Conservation (phyloP, 2,113 vertebrate genomes). For the Bujurquina vittata region DNA sequence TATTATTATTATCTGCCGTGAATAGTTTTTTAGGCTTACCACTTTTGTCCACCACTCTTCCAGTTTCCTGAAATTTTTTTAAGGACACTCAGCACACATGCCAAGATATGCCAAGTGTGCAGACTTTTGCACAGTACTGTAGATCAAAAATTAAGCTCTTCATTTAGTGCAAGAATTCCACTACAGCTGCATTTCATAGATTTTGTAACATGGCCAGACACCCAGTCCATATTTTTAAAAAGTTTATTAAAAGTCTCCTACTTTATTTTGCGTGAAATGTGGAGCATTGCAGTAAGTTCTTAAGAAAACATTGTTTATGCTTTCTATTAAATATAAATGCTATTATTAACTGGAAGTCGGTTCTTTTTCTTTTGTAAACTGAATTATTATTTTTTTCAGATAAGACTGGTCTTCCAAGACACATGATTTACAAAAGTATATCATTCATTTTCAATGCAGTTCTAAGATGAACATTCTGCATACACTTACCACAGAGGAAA, state of each 20-base stretch:
- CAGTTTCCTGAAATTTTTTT: too few species aligned
- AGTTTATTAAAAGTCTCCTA: not conserved
- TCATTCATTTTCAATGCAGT: conserved; percentile 48
- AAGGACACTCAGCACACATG: too few species aligned
- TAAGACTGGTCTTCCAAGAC: not conserved
- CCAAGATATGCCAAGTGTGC: too few species aligned
- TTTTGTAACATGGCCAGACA: not conserved
- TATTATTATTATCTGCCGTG: too few species aligned
- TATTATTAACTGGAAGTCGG: not conserved
- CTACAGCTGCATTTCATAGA: not conserved
- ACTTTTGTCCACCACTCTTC: too few species aligned
- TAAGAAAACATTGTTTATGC: not conserved
- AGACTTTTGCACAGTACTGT: not conserved
- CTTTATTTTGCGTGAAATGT: not conserved
- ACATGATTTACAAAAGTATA: conserved; percentile 23
- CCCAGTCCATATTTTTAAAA: not conserved
- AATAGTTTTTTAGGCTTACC: too few species aligned
- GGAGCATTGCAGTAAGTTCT: not conserved
- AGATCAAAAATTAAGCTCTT: not conserved
- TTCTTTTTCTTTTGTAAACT: too few species aligned
- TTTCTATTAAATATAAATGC: not conserved
- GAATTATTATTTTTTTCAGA: not conserved
- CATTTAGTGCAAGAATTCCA: not conserved
- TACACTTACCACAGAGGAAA: conserved; percentile 57
- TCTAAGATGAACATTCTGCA: conserved; percentile 39